A percentile compares a stretch with the other conserved stretches of the same genome.
These are phyloP conservation scores for Dromius quadrimaculatus DNA, from an alignment of 2,888 invertebrate genomes.

Conservation along the genomic window DNA sequence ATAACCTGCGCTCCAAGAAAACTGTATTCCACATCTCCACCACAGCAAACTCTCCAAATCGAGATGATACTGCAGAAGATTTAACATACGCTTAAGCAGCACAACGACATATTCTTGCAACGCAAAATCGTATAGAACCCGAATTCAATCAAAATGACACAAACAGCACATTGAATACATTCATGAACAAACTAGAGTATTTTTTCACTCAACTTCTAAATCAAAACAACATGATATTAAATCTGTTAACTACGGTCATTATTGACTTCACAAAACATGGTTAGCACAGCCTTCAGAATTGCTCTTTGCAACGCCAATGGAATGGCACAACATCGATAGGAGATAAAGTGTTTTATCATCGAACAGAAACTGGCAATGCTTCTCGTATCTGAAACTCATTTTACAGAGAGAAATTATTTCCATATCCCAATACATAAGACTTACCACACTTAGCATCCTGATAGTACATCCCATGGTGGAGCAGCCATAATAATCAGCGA, in stretches of 20 bases:
- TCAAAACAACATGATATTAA: slow-evolving; percentile 1
- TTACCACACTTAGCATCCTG: slow-evolving; percentile 1
- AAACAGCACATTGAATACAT: not conserved
- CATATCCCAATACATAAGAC: not conserved
- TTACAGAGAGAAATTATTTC: slow-evolving; percentile 7
- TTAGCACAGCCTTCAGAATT: not conserved
- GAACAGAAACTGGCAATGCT: not conserved
- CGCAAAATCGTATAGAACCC: not conserved
- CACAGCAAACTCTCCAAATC: not conserved
- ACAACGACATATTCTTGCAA: not conserved
- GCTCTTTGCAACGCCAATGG: slow-evolving; percentile 1
- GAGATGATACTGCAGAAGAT: not conserved
- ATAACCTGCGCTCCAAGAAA: not conserved
- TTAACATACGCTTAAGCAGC: not conserved
- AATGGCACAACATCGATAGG: slow-evolving; percentile 16
- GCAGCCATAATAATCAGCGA: slow-evolving; percentile 16
- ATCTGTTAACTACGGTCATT: not conserved
- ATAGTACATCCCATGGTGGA: no score
- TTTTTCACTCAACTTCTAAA: not conserved
- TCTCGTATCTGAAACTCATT: slow-evolving; percentile 1
- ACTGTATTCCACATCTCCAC: not conserved
- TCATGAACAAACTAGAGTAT: not conserved
- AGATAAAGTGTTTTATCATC: not conserved
- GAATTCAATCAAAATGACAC: not conserved
- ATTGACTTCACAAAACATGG: not conserved